Base-by-base conservation (phyloP, 2,888 invertebrate species). In the Mamestra brassicae region DNA sequence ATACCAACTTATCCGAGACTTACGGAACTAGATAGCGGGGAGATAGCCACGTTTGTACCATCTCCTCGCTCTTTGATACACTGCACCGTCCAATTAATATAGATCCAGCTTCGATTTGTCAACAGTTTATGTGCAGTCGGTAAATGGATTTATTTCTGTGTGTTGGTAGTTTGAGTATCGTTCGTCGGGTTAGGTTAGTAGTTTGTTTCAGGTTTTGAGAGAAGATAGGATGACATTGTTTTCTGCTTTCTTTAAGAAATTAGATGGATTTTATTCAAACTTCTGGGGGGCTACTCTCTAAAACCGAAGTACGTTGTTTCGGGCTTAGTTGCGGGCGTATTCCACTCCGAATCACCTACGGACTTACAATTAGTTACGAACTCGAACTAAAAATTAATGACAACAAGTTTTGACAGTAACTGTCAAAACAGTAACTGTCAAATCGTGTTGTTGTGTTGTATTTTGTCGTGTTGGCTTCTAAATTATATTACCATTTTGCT, bases 61-160 rank as follows among this genome's bases (percentile, higher is more conserved):
- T 70, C 62, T 75, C 76, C 65, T 42, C 64, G 79, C 71, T 77
- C 74, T 85, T 75, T 75, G 85, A 78, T 74, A 78, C 62, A 70
- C 73, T 65, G 66, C 71, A 17, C 26, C 52, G 34, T 54, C 42
- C 69, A 83, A 80, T 83, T 77, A 80, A 78, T 78, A 58, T 73
- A 47, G 71, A 68, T 84, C n/a, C 47, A 4, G 47, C 34, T 58
- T 62, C 75, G 54, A 80, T 84, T 69, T 75, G 26, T 54, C 65
- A 42, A 60, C 50, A 47, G 55, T 76, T 38, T 63, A 42, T 38
- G 8, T 38, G 26, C 50, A 63, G 8, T 63, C 3, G 57, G n/a
- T 34, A 38, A 55, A 64, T 66, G 55, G 52, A 71, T 64, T 61
- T 60, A 10, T 67, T 50, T 47, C 4, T 70, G 11, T 58, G 11